Conservation (phyloP, 30 jellyfish, hydroid and myxozoan genomes). For the Morbakka virulenta region DNA sequence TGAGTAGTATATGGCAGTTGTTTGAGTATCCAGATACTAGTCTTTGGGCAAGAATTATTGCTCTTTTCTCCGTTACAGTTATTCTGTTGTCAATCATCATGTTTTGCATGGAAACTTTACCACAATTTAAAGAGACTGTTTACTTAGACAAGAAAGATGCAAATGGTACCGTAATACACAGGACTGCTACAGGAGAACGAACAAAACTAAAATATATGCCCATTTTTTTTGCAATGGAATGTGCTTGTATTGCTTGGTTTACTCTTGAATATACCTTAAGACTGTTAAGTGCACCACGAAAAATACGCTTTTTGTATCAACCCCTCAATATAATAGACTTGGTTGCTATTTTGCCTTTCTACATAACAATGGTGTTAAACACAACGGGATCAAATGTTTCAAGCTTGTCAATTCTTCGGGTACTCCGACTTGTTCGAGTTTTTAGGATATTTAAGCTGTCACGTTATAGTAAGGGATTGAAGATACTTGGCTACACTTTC, state of each 20-base stretch:
- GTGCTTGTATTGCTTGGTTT: conserved; percentile 85
- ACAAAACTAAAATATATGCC: conserved; percentile 46
- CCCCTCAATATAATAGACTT: conserved; percentile 80
- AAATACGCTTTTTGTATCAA: conserved; percentile 61
- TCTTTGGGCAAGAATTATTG: conserved; percentile 63
- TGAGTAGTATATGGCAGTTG: conserved; percentile 68
- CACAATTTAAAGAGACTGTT: conserved; percentile 69
- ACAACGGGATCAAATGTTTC: conserved; percentile 69
- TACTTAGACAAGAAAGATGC: conserved; percentile 39
- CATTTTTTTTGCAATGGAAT: conserved; percentile 58
- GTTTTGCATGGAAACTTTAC: conserved; percentile 95
- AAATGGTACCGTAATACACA: conserved; percentile 55
- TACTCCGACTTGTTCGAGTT: conserved; percentile 87
- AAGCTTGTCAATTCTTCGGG: conserved; percentile 89
- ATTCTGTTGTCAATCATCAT: conserved; percentile 75
- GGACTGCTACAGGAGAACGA: conserved; percentile 46
- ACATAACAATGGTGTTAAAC: conserved; percentile 64
- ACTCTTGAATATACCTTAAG: conserved; percentile 75
- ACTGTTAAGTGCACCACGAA: conserved; percentile 72
- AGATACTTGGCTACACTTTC: conserved; percentile 91
- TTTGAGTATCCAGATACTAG: conserved; percentile 95
- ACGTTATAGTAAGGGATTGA: conserved; percentile 91
- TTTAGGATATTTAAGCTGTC: conserved; percentile 89
- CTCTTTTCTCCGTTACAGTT: conserved; percentile 82
- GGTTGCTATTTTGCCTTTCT: conserved; percentile 93